phyloP scores from a whole-genome alignment of 2,113 vertebrate species.

The Rhabdornis inornatus region DNA sequence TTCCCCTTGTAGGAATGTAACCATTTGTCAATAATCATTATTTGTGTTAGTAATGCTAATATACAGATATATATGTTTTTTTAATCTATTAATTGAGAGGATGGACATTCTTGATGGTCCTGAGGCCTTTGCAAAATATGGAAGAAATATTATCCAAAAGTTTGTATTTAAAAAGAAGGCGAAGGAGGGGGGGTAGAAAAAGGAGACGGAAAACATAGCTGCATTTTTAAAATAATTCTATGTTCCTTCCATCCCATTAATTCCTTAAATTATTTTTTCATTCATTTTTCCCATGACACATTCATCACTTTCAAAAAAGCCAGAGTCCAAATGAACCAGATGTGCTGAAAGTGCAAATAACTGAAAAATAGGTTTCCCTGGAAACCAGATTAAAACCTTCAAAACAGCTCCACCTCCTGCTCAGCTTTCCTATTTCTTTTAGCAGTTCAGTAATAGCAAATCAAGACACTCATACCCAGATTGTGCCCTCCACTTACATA shows the following conservation, averaged over 20 bases:
- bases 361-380: slow-evolving; percentile 54
- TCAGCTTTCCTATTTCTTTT: slow-evolving; percentile 41
- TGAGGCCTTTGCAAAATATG: neutral
- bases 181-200: neutral
- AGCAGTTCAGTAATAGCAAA: slow-evolving; percentile 42
- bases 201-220: neutral
- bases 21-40: neutral
- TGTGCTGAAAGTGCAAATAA: slow-evolving; percentile 61
- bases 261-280: slow-evolving; percentile 50
- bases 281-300: slow-evolving; percentile 27
- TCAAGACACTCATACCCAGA: slow-evolving; percentile 37
- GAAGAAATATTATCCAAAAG: neutral
- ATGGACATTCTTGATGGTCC: neutral
- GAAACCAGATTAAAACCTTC: slow-evolving; percentile 59
- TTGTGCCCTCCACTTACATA: slow-evolving; percentile 34
- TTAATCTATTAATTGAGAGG: neutral
- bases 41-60: neutral
- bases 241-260: slow-evolving; percentile 46
- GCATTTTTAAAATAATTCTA: neutral
- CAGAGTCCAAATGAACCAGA: slow-evolving; percentile 57
- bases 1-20: neutral
- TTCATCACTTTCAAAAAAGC: slow-evolving; percentile 49
- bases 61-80: neutral
- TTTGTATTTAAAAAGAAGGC: neutral
- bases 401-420: slow-evolving; percentile 45